Evolutionary conservation across 2,888 invertebrate genomes (phyloP), one percentile per base, ranked within the genome.

Genomic region (Agrenia bidenticulata): DNA sequence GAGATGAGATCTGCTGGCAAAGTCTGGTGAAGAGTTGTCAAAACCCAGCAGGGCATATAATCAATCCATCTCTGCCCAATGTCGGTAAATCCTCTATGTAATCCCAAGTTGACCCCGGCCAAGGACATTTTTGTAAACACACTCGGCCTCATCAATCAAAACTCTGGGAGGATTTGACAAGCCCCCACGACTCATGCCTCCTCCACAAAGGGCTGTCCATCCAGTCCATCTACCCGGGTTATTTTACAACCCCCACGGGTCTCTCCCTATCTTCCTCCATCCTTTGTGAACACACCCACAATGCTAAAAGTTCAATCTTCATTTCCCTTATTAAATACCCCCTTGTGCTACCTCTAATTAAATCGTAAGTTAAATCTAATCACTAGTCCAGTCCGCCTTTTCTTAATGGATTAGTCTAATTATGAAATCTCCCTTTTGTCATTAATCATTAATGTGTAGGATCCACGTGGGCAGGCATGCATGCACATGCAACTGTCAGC

Each of bases 91-190:
- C 45, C 45, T 17, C 45, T 45, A 5, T 11, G 9, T 11, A 15
- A 45, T 9, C n/a, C 45, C 19, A 45, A 45, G 9, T 45, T 45
- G 45, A 45, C 45, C 45, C 45, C 45, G 45, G 15, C 45, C n/a
- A 45, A 45, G 45, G 45, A 45, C 45, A 45, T 45, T 45, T 15
- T 45, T 45, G n/a, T 45, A 45, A 45, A 45, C 45, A 45, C 45
- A 45, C 45, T 45, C 45, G 4, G n/a, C 45, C 45, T 45, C 45
- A 45, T 45, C 45, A 45, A 45, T 45, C 45, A 45, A 45, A 45
- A 45, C 45, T 45, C 19, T 45, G n/a, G n/a, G n/a, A n/a, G n/a
- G n/a, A n/a, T n/a, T 45, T 45, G 45, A 45, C 45, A 45, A 45
- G 9, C 15, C 5, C 45, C 19, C 15, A 5, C 5, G 5, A 45